A percentile compares a stretch with the other conserved stretches of the same genome.
These are phyloP conservation scores for Huso huso DNA, from an alignment of 2,797 vertebrate genomes.

Conservation along the genomic window DNA sequence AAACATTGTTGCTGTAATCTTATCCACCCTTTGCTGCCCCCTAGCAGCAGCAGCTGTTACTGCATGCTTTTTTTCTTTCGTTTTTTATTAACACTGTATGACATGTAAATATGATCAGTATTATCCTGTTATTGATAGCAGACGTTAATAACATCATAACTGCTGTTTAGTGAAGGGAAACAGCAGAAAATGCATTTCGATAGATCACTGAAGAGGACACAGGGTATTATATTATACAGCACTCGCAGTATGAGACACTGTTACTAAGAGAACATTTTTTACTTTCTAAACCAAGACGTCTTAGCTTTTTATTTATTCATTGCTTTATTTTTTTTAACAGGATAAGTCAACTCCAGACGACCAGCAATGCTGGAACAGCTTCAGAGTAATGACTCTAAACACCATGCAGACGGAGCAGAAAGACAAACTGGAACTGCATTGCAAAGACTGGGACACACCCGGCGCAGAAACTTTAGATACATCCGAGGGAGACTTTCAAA, in stretches of 20 bases:
- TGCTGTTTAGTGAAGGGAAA: no score
- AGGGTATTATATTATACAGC: no score
- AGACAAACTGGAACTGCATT: constrained; percentile 82
- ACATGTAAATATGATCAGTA: no score
- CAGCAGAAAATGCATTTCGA: no score
- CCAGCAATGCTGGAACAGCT: constrained; percentile 83
- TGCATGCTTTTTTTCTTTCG: neutral
- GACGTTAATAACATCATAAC: no score
- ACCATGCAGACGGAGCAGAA: constrained; percentile 76
- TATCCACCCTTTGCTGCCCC: neutral
- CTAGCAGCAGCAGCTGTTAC: neutral
- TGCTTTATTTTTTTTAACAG: constrained; percentile 35
- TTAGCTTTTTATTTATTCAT: neutral
- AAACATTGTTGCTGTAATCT: no score
- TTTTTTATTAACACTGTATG: neutral
- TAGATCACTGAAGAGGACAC: no score
- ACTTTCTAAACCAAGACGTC: no score
- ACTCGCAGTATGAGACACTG: no score
- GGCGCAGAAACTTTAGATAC: constrained; percentile 70
- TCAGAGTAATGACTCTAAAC: constrained; percentile 88
- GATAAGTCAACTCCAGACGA: constrained; percentile 74
- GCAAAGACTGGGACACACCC: constrained; percentile 80
- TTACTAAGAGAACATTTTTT: no score
- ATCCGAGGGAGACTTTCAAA: constrained; percentile 92
- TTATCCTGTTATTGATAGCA: no score